Evolutionary conservation across 2,797 vertebrate genomes (phyloP), one percentile per base, ranked within the genome.

Genomic region (Macrochelys suwanniensis): DNA sequence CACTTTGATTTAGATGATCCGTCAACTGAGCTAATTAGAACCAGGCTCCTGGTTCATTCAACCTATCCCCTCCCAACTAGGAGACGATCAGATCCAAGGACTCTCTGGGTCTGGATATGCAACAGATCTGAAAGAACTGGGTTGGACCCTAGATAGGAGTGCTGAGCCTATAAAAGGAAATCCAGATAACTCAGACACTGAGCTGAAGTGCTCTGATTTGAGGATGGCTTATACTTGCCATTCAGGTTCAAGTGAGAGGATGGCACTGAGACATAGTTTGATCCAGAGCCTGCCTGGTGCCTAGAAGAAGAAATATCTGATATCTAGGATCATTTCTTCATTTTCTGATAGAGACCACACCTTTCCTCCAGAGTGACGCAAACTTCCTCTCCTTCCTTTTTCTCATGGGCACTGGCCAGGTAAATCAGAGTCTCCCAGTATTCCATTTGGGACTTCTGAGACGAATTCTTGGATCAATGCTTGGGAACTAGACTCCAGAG

Each of bases 161-260:
- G 8, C n/a, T 71, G 15, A 77, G 84, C 7, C 11, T 47, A 53
- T 8, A 53, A n/a, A 53, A 80, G 68, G 71, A 80, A 86, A 80
- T 53, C 5, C 0, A 0, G 71, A 47, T 61, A 0, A 1, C 3
- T 1, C 4, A 53, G 33, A 51, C 33, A 11, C 50, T 78, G 68
- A 31, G 45, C 51, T 47, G n/a, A 53, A 80, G 74, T 11, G 53
- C 59, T 83, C 10, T 26, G 7, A 7, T 42, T 47, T 10, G 25
- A 23, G 6, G 45, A 82, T 21, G 7, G n/a, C 56, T 71, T 17
- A 25, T 6, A 23, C 83, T 51, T 79, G 23, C 83, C 68, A 23
- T 17, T 45, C 71, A 80, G 80, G 88, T 25, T 53, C 2, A 28
- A 51, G n/a, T 4, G n/a, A 53, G 53, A 37, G 19, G 53, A 89